Evolutionary conservation across 2,888 invertebrate species (phyloP).

Genomic region (Caenorhabditis sp.): DNA sequence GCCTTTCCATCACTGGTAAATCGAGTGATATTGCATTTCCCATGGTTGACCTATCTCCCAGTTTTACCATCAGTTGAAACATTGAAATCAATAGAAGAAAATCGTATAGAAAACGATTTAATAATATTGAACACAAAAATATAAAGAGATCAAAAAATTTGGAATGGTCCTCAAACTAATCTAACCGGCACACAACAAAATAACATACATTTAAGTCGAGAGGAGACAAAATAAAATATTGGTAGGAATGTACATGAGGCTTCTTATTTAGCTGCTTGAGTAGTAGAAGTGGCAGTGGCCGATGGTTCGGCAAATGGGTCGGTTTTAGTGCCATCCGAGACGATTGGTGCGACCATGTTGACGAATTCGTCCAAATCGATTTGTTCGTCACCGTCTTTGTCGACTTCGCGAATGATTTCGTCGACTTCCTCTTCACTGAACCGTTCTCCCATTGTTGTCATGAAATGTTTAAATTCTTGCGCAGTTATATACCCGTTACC

Average conservation of each 20-base stretch:
- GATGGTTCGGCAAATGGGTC: slow-evolving; percentile 67
- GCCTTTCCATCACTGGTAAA: slow-evolving; percentile 29
- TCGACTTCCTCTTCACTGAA: slow-evolving; percentile 71
- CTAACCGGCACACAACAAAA: not conserved
- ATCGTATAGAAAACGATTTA: not conserved
- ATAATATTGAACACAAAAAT: not conserved
- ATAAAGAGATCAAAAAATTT: not conserved
- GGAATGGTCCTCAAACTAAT: not conserved
- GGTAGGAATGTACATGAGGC: not conserved
- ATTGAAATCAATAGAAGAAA: slow-evolving; percentile 18
- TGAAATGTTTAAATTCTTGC: slow-evolving; percentile 71
- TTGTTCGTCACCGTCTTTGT: slow-evolving; percentile 71
- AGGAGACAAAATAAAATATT: no score
- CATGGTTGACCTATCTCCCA: slow-evolving; percentile 19
- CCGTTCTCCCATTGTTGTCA: slow-evolving; percentile 68
- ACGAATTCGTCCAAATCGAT: slow-evolving; percentile 71
- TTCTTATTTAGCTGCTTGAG: slow-evolving; percentile 24
- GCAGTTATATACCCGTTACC: slow-evolving; percentile 71
- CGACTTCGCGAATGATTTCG: slow-evolving; percentile 71
- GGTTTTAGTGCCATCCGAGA: slow-evolving; percentile 68
- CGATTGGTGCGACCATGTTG: slow-evolving; percentile 70
- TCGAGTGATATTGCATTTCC: slow-evolving; percentile 17
- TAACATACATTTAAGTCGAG: no score
- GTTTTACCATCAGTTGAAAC: slow-evolving; percentile 14
- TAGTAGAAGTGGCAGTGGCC: slow-evolving; percentile 24